Conservation (phyloP, 2,113 vertebrate genomes). For the Pygoscelis adeliae region DNA sequence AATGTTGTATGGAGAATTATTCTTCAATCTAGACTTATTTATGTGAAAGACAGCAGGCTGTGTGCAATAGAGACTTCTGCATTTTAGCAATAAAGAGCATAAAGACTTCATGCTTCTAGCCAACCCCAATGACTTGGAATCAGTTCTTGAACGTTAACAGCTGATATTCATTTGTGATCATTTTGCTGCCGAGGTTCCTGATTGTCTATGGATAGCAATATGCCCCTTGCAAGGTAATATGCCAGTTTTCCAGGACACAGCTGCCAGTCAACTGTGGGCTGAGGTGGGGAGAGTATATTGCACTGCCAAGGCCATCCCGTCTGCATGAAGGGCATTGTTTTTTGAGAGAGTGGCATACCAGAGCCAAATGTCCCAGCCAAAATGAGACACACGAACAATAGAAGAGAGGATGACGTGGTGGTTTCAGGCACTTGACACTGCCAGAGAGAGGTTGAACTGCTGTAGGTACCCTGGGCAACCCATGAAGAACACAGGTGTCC, state of each 20-base stretch:
- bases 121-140: neutral
- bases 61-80: neutral
- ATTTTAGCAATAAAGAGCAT: slow-evolving; percentile 10
- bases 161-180: slow-evolving; percentile 51
- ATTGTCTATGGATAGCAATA: slow-evolving; percentile 21
- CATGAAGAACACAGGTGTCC: neutral
- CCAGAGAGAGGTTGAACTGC: neutral
- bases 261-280: slow-evolving; percentile 43
- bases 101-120: slow-evolving; percentile 32
- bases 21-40: neutral
- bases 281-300: neutral
- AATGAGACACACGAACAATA: neutral
- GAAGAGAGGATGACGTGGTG: neutral
- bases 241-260: slow-evolving; percentile 56
- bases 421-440: neutral
- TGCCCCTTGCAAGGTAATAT: slow-evolving; percentile 21
- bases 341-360: neutral
- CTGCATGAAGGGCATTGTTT: neutral
- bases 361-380: slow-evolving; percentile 30
- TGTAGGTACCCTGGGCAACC: neutral
- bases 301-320: slow-evolving; percentile 1
- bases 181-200: slow-evolving; percentile 31
- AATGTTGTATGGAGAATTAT: neutral
- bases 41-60: neutral
- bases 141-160: slow-evolving; percentile 7